Evolutionary conservation across 2,888 invertebrate genomes (phyloP), one percentile per base, ranked within the genome.

Genomic region (Archips xylosteana): DNA sequence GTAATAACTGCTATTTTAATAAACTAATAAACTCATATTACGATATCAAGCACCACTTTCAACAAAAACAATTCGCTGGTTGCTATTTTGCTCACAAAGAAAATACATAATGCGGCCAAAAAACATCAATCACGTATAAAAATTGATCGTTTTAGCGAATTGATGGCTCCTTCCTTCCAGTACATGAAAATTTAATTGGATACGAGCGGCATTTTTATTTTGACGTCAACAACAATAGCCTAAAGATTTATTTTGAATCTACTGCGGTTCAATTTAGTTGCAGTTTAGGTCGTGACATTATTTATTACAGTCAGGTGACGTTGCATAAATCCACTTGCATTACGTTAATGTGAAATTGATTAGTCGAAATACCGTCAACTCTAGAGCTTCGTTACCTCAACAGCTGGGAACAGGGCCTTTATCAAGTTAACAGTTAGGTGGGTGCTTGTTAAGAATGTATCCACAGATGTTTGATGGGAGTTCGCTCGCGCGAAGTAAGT

Each of bases 71-170:
- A 39, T 5, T 67, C 42, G 23, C 12, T 10, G 60, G 32, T 42
- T 36, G 39, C 34, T 51, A 62, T 49, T 60, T 49, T 49, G 39
- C 49, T 51, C 59, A 45, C 73, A 77, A 78, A 80, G 76, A 76
- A 78, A 80, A 60, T 66, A 66, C 66, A 32, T 23, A 64, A 67
- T 62, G 39, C 54, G 66, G 57, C 34, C 54, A 71, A 42, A 54
- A 62, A 70, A 79, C 85, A 87, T 87, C 86, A 83, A 87, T 87
- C 86, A 87, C 82, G 76, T 77, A 79, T 78, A 79, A 82, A 84
- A 86, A 85, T 82, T 79, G 78, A 77, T 81, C 81, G 79, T 76
- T 78, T 78, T 76, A 80, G 77, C 78, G 75, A 78, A 75, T 77
- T 81, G 78, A 76, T 77, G 72, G 79, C 75, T 76, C 72, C 74